These are phyloP conservation scores for Morone chrysops DNA, from an alignment of 2,113 vertebrate genomes.

Conservation along the genomic window DNA sequence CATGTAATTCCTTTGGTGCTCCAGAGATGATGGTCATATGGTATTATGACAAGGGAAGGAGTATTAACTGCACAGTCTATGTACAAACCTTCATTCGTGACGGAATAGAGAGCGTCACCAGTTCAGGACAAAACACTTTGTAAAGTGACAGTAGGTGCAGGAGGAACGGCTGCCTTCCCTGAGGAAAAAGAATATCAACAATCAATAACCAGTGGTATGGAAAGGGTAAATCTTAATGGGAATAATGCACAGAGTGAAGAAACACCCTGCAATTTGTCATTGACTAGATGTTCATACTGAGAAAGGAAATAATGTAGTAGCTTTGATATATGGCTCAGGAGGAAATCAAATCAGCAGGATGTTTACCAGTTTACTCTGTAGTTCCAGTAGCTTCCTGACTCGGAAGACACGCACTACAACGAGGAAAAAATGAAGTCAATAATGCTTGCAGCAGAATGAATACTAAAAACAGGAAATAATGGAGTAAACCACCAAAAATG, in stretches of 20 bases:
- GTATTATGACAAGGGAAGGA: background rate
- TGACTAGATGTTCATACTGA: background rate
- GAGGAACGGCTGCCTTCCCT: slow-evolving; percentile 90
- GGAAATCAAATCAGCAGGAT: background rate
- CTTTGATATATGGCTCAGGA: slow-evolving; percentile 19
- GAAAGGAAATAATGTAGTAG: background rate
- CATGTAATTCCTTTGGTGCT: slow-evolving; percentile 14
- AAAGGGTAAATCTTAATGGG: background rate
- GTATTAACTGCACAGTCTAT: background rate
- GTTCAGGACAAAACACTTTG: slow-evolving; percentile 89
- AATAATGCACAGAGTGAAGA: background rate
- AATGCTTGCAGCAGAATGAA: background rate
- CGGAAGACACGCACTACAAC: slow-evolving; percentile 90
- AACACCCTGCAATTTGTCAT: background rate
- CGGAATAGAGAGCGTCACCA: slow-evolving; percentile 88
- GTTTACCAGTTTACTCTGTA: slow-evolving; percentile 91
- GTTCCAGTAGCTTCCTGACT: slow-evolving; percentile 90
- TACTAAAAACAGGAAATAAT: slow-evolving; percentile 1
- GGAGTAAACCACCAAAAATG: background rate
- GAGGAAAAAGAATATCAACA: slow-evolving; percentile 46
- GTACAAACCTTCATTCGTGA: slow-evolving; percentile 86
- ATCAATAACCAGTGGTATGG: background rate
- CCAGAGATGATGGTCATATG: background rate
- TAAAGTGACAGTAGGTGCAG: slow-evolving; percentile 91
- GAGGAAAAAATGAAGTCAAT: slow-evolving; percentile 28